phyloP scores from a whole-genome alignment of 2,888 invertebrate genomes.

The Geophilus truncorum region DNA sequence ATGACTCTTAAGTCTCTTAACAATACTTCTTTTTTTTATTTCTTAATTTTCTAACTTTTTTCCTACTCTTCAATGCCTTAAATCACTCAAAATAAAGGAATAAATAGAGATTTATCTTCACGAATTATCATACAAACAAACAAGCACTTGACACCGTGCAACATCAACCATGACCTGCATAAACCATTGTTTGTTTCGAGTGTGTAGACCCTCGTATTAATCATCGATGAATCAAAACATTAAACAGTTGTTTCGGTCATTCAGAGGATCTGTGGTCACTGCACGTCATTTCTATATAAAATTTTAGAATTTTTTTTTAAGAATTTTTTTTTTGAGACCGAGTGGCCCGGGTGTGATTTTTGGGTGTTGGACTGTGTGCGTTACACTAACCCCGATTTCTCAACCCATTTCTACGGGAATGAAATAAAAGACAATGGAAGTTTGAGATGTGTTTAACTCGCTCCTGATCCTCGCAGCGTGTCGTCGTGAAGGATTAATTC shows the following conservation, averaged over 20 bases:
- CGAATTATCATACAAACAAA: background rate
- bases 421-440: background rate
- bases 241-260: no score
- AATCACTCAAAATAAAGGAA: no score
- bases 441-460: background rate
- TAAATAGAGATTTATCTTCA: no score
- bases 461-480: background rate
- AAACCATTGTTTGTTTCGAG: background rate
- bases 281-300: no score
- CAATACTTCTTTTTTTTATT: background rate
- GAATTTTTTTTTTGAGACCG: background rate
- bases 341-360: background rate
- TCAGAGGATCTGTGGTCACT: no score
- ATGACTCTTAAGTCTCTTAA: background rate
- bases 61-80: no score
- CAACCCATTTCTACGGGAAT: background rate
- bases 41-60: no score
- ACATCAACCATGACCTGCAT: background rate
- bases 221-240: background rate
- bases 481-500: background rate
- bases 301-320: no score
- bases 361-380: no score
- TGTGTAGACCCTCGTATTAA: background rate
- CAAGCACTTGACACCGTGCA: background rate
- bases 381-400: constrained; percentile 9